A percentile compares a stretch with the other conserved stretches of the same genome.
Conservation (phyloP, 2,113 vertebrate species). For the Salvelinus alpinus region DNA sequence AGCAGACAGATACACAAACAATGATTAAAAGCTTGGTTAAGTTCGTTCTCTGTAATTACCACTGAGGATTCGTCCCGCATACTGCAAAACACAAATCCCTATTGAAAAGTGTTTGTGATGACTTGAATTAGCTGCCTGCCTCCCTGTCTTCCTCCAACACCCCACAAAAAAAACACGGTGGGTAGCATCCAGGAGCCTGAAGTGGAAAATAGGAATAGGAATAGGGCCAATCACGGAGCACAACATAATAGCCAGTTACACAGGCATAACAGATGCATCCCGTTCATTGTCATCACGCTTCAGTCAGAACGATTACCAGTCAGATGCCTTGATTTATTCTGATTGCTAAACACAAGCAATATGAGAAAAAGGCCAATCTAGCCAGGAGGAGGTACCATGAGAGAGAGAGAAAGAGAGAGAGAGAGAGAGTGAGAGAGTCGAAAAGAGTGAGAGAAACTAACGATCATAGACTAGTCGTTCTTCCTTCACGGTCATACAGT, state of each 20-base stretch:
- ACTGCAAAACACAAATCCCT: constrained; percentile 45
- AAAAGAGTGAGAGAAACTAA: not conserved
- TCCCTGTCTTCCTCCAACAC: constrained; percentile 10
- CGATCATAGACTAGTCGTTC: not conserved
- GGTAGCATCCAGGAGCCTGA: constrained; percentile 22
- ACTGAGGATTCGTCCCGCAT: constrained; percentile 51
- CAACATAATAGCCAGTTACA: constrained; percentile 21
- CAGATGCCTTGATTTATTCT: constrained; percentile 52
- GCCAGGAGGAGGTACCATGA: not conserved
- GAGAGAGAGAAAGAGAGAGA: not conserved
- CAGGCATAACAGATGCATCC: constrained; percentile 43
- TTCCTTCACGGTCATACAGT: constrained; percentile 38
- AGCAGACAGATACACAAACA: constrained; percentile 70
- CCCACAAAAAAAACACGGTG: constrained; percentile 40
- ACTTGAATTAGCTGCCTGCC: constrained; percentile 20
- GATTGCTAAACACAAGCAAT: constrained; percentile 43
- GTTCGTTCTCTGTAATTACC: constrained; percentile 73
- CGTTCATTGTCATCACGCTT: constrained; percentile 14
- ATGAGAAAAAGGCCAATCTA: not conserved
- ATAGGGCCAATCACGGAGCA: constrained; percentile 38
- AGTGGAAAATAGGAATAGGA: constrained; percentile 9
- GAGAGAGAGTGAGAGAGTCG: not conserved
- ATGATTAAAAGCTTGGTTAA: constrained; percentile 77
- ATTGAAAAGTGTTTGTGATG: constrained; percentile 55
- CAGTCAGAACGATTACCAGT: constrained; percentile 47